Percentiles rank a stretch among this genome's conserved stretches.
These are phyloP conservation scores for Datnioides undecimradiatus DNA, from an alignment of 2,113 vertebrate genomes.

Conservation along the genomic window DNA sequence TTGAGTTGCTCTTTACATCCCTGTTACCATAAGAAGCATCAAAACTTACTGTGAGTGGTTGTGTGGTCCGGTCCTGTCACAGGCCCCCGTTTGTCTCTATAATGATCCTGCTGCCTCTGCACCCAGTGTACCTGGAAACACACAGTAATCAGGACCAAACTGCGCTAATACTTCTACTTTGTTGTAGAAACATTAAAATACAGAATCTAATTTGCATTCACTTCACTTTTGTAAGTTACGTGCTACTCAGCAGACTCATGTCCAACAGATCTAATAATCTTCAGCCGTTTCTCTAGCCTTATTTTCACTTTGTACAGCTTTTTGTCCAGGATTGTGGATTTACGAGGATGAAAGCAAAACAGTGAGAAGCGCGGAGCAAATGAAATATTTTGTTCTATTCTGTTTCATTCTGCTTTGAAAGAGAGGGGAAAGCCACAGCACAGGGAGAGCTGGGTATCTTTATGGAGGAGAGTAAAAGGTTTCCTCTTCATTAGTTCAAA, in stretches of 20 bases:
- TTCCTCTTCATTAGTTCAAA: conserved; percentile 84
- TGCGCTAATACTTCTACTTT: neutral
- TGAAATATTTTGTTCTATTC: conserved; percentile 27
- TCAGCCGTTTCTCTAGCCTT: conserved; percentile 8
- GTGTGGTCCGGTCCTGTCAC: conserved; percentile 15
- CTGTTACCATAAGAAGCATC: neutral
- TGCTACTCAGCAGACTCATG: neutral
- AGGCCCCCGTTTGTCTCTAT: conserved; percentile 62
- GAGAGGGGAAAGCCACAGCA: conserved; percentile 27
- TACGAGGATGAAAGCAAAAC: conserved; percentile 23
- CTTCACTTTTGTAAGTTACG: neutral
- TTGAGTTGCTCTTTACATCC: neutral
- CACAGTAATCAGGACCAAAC: too few species aligned
- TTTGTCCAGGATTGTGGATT: conserved; percentile 7
- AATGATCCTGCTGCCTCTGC: conserved; percentile 58
- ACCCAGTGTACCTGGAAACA: conserved; percentile 70
- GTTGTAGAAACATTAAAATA: neutral
- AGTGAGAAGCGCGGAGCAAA: neutral
- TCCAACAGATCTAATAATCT: conserved; percentile 5
- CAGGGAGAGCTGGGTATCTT: conserved; percentile 48
- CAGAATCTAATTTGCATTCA: neutral
- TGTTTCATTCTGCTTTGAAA: conserved; percentile 32
- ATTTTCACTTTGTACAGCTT: neutral
- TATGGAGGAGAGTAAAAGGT: conserved; percentile 65
- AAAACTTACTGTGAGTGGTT: conserved; percentile 42